Percentiles rank a stretch among this genome's conserved stretches.
These are phyloP conservation scores for Rhinophrynus dorsalis DNA, from an alignment of 2,797 vertebrate species.

Conservation along the genomic window DNA sequence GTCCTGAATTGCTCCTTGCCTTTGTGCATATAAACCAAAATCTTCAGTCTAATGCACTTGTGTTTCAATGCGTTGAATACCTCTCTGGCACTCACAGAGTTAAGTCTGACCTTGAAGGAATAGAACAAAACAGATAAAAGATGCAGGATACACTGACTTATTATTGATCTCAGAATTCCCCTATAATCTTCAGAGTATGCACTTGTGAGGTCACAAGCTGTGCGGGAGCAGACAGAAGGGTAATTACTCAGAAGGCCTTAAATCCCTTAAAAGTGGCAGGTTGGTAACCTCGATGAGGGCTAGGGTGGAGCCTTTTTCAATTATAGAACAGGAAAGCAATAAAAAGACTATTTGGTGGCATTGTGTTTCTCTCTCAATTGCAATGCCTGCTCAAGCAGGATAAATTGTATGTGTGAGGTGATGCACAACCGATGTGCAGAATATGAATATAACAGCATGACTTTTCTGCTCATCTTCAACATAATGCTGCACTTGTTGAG, in stretches of 20 bases:
- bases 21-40: too few species aligned
- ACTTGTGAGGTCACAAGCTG: not conserved
- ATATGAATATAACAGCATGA: not conserved
- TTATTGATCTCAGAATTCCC: constrained; percentile 7
- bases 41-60: too few species aligned
- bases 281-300: not conserved
- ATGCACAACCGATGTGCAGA: not conserved
- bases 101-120: too few species aligned
- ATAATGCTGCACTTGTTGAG: constrained; percentile 28
- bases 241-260: constrained; percentile 8
- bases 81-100: too few species aligned
- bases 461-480: not conserved
- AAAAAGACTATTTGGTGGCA: not conserved
- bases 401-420: constrained; percentile 16
- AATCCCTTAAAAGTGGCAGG: not conserved
- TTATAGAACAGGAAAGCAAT: constrained; percentile 31
- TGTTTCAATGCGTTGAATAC: too few species aligned
- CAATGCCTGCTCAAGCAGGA: constrained; percentile 27
- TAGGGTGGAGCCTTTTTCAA: not conserved
- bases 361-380: constrained; percentile 4
- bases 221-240: not conserved
- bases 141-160: not conserved
- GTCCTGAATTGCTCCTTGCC: too few species aligned
- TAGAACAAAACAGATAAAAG: not conserved
- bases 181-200: not conserved